Percentiles rank a stretch among this genome's conserved stretches.
These are phyloP conservation scores for Lepidostoma basale DNA, from an alignment of 1,140 invertebrate species.

Conservation along the genomic window DNA sequence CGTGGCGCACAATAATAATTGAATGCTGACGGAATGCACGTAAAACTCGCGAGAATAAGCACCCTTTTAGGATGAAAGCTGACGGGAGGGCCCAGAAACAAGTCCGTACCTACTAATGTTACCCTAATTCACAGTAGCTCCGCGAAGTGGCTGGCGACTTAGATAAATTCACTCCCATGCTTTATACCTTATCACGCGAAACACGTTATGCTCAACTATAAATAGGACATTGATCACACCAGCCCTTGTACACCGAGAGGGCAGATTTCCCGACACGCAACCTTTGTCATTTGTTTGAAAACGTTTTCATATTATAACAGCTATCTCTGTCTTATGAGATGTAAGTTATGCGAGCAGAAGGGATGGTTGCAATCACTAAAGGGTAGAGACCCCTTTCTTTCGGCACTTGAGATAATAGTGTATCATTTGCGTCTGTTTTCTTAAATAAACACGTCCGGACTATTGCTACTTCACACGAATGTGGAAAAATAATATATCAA, in stretches of 20 bases:
- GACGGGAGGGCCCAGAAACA: conserved; percentile 18
- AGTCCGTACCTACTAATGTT: conserved; percentile 20
- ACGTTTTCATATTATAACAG: conserved; percentile 36
- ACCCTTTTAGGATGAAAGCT: background rate
- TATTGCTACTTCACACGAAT: too few species aligned
- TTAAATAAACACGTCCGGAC: conserved; percentile 8
- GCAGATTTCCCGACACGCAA: conserved; percentile 41
- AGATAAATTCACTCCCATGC: conserved; percentile 35
- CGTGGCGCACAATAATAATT: conserved; percentile 22
- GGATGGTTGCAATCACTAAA: conserved; percentile 13
- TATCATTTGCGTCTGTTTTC: conserved; percentile 14
- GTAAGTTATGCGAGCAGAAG: background rate
- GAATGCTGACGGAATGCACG: conserved; percentile 15
- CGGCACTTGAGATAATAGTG: conserved; percentile 19
- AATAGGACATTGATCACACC: conserved; percentile 37
- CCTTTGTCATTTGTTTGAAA: conserved; percentile 38
- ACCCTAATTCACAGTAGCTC: conserved; percentile 27
- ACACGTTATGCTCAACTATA: conserved; percentile 40
- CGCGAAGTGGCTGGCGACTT: conserved; percentile 17
- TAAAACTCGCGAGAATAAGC: conserved; percentile 22
- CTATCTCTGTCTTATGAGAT: conserved; percentile 11
- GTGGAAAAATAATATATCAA: too few species aligned
- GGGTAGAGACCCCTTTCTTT: conserved; percentile 9
- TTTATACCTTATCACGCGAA: conserved; percentile 40
- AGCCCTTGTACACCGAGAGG: conserved; percentile 33